phyloP scores from a whole-genome alignment of 2,797 vertebrate species.

The Sebastiscus tertius region DNA sequence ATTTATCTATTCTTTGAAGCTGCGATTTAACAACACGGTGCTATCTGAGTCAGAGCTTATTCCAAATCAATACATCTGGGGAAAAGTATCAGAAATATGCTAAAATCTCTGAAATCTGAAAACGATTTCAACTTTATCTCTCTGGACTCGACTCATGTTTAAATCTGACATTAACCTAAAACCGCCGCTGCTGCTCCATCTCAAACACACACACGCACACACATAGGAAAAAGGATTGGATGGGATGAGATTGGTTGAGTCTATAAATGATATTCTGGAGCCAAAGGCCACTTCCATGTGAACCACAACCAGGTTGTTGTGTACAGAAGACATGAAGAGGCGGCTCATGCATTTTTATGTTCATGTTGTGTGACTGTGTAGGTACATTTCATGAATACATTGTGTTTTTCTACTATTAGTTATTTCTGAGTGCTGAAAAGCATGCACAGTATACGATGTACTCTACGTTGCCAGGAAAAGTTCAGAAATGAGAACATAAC shows the following conservation, averaged over 20 bases:
- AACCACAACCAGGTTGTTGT: constrained; percentile 30
- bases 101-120: constrained; percentile 25
- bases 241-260: constrained; percentile 6
- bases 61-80: constrained; percentile 9
- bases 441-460: neutral
- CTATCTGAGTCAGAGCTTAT: neutral
- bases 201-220: neutral
- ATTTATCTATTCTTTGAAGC: constrained; percentile 26
- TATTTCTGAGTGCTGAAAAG: neutral
- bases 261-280: constrained; percentile 39
- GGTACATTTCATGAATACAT: constrained; percentile 17
- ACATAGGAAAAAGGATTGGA: neutral
- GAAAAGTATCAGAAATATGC: constrained; percentile 3
- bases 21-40: constrained; percentile 26
- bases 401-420: neutral
- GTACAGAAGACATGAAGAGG: constrained; percentile 34
- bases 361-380: constrained; percentile 10
- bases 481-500: neutral
- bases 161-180: constrained; percentile 39
- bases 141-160: constrained; percentile 14
- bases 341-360: constrained; percentile 27
- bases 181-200: constrained; percentile 4
- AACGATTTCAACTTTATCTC: constrained; percentile 2
- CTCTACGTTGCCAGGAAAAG: neutral
- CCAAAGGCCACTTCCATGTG: constrained; percentile 10